Base-by-base conservation (phyloP, 2,113 vertebrate genomes). In the Rhinolophus sinicus region DNA sequence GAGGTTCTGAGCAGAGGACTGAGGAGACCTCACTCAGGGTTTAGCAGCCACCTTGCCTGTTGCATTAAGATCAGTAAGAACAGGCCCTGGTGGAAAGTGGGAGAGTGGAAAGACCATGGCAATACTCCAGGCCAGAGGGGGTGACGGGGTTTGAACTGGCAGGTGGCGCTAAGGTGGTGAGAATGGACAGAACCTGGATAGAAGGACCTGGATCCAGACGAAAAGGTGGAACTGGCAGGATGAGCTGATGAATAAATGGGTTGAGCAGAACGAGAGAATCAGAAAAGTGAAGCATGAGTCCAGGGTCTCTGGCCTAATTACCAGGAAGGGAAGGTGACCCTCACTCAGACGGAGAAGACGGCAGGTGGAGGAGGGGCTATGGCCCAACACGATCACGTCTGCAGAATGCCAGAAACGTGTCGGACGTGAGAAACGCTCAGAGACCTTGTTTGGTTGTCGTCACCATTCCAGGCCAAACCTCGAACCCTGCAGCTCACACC, bases 191-290 rank as follows among this genome's bases (percentile, higher is more conserved):
- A n/a, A 11, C 26, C 33, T 2, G 14, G 28, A 18, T 14, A 12
- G 28, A 30, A 54, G n/a, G 33, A 76, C 19, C 22, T 76, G 69
- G 50, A 69, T 28, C 54, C 50, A 1, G 19, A 47, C 14, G 50
- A 60, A 58, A 69, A 84, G 21, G 6, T 1, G 14, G 52, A 73
- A 13, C 4, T 1, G 12, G 21, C 15, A 92, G 64, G 11, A 33
- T 12, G 1, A 0, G 8, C 28, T 28, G 30, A 70, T 2, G 0
- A 50, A 40, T 50, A 3, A 54, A 54, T 54, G 14, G 9, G 62
- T 35, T 22, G 54, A 21, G 44, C 35, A 21, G 50, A 60, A 75
- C 52, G 40, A 72, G 26, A 24, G 73, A 80, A 5, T 1, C 22
- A 60, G 35, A 35, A 22, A 44, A 15, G 40, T 64, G 22, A 62